A percentile compares a stretch with the other conserved stretches of the same genome.
Conservation (phyloP, 2,113 vertebrate species). For the Paracanthobrama guichenoti region DNA sequence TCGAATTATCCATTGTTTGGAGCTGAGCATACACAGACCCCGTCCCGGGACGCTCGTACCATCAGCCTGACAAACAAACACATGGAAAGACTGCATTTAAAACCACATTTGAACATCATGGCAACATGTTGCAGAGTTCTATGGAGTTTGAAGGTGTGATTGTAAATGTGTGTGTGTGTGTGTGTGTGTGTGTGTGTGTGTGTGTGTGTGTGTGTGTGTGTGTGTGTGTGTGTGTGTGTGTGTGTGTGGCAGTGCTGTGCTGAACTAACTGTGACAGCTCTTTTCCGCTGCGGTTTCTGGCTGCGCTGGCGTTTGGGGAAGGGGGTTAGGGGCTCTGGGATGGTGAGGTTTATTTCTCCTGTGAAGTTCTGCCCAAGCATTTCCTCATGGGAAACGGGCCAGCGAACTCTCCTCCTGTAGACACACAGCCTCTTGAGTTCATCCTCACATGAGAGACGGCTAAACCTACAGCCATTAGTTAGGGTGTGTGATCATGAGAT, state of each 20-base stretch:
- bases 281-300: conserved; percentile 45
- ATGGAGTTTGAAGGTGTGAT: background rate
- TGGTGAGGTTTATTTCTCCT: conserved; percentile 24
- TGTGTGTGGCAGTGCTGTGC: background rate
- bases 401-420: background rate
- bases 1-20: conserved; percentile 13
- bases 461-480: background rate
- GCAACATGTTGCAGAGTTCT: background rate
- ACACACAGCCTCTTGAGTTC: background rate
- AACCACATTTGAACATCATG: background rate
- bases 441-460: background rate
- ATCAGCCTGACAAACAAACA: conserved; percentile 25
- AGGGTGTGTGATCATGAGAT: background rate
- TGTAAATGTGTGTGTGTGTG: background rate
- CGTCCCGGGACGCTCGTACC: background rate
- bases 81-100: background rate
- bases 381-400: conserved; percentile 22
- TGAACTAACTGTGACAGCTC: conserved; percentile 36
- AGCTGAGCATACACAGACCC: conserved; percentile 22
- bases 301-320: background rate
- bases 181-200: conserved; percentile 14
- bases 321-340: conserved; percentile 5
- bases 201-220: background rate
- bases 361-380: conserved; percentile 43
- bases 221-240: conserved; percentile 14